A percentile compares a stretch with the other conserved stretches of the same genome.
phyloP scores from a whole-genome alignment of 2,888 invertebrate species.

The Eremobia ochroleuca region DNA sequence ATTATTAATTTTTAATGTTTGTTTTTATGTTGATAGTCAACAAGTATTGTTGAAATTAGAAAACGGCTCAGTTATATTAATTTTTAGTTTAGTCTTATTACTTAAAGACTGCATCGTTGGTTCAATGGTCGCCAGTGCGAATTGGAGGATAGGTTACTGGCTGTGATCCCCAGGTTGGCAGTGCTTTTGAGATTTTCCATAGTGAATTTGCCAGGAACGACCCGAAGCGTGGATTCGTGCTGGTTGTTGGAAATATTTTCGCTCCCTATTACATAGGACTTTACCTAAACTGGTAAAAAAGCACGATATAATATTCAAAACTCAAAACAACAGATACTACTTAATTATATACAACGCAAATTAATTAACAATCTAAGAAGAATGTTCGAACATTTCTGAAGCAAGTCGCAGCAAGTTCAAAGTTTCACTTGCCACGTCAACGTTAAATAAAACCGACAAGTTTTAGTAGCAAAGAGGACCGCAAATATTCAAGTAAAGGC shows the following conservation, averaged over 20 bases:
- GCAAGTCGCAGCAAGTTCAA: constrained; percentile 9
- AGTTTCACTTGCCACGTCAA: constrained; percentile 10
- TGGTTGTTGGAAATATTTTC: background rate
- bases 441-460: constrained; percentile 40
- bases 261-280: background rate
- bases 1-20: constrained; percentile 2
- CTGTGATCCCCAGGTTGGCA: background rate
- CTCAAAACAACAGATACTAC: background rate
- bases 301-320: background rate
- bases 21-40: background rate
- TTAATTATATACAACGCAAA: background rate
- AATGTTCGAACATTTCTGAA: constrained; percentile 7
- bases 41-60: background rate
- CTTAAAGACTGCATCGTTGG: background rate
- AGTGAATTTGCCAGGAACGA: no score
- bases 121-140: background rate
- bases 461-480: constrained; percentile 47
- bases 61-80: background rate
- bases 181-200: background rate
- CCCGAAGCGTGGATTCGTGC: background rate
- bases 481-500: constrained; percentile 40
- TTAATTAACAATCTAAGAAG: background rate
- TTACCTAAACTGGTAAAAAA: background rate
- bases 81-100: background rate
- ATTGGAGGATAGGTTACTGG: background rate